Base-by-base conservation (phyloP, 2,113 vertebrate genomes). In the Hystrix cristata region DNA sequence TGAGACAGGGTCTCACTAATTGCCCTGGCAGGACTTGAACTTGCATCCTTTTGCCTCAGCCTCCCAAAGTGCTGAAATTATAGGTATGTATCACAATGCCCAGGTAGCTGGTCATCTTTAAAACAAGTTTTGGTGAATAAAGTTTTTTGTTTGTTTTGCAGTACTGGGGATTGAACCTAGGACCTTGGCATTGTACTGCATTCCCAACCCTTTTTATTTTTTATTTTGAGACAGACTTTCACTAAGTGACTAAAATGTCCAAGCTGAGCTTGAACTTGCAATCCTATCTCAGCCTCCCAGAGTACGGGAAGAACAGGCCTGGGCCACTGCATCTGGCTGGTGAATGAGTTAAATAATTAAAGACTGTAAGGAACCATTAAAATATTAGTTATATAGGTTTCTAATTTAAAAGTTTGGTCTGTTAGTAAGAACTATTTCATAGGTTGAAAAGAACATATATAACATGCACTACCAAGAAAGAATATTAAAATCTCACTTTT, bases 401-500 rank as follows among this genome's bases (percentile, higher is more conserved):
- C 95, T 74, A 91, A 87, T 87, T 74, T 25, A 79, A 38, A 95
- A 82, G 83, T 76, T 51, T 60, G 59, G 90, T 46, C 8, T 95
- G 76, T 71, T 57, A 67, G 29, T 90, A 51, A 71, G 31, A 94
- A 88, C 88, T 74, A 34, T 82, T 93, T 80, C 48, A 72, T 57
- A 90, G 10, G 27, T 69, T 91, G 51, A 95, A 64, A 65, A 87
- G 59, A 93, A 53, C 51, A 78, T 31, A 51, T 90, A 64, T 29
- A 55, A 48, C 46, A 48, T 82, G 57, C 0, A 82, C 69, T 34
- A 83, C 9, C 29, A 59, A 95, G 16, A 72, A 78, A 72, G 51
- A 90, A 69, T 72, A 84, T 69, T 92, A 88, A 95, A 74, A 88
- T 91, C 34, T 82, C 55, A 51, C 18, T 27, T 90, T 21, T 62